These are phyloP conservation scores for Streblospio benedicti DNA, from an alignment of 1,140 invertebrate genomes.

Conservation along the genomic window DNA sequence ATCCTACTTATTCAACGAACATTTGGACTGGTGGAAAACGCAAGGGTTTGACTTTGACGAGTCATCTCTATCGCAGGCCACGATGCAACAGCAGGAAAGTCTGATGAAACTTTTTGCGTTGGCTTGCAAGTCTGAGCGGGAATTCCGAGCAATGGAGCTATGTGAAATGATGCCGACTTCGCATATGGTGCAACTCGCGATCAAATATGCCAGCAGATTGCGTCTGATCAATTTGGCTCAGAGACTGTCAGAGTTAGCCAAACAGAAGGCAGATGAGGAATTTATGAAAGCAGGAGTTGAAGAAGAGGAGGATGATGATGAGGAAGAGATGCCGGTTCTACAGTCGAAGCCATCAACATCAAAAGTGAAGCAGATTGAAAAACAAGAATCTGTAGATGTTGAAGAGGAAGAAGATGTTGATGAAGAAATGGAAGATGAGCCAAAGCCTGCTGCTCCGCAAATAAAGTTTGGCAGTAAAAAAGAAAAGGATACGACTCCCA, in stretches of 20 bases:
- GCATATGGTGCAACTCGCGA: conserved; percentile 68
- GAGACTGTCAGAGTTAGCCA: conserved; percentile 43
- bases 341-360: too few relatives aligned
- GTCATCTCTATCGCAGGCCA: conserved; percentile 51
- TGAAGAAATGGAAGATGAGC: not conserved
- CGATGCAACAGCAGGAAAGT: conserved; percentile 55
- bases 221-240: conserved; percentile 69
- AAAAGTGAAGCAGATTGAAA: too few relatives aligned
- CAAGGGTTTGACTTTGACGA: conserved; percentile 50
- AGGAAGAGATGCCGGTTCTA: not conserved
- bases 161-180: conserved; percentile 71
- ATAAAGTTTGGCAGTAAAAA: not conserved
- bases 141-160: conserved; percentile 75
- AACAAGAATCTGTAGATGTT: not conserved
- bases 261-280: conserved; percentile 21
- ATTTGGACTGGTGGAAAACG: conserved; percentile 27
- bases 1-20: conserved; percentile 26
- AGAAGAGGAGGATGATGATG: not conserved
- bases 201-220: conserved; percentile 73
- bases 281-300: not conserved
- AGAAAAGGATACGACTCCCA: not conserved
- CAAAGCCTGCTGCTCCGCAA: not conserved
- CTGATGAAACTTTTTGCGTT: conserved; percentile 84
- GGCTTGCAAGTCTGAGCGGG: conserved; percentile 70
- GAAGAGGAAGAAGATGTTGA: not conserved